Conservation (phyloP, 2,888 invertebrate species). For the Coelopa pilipes region DNA sequence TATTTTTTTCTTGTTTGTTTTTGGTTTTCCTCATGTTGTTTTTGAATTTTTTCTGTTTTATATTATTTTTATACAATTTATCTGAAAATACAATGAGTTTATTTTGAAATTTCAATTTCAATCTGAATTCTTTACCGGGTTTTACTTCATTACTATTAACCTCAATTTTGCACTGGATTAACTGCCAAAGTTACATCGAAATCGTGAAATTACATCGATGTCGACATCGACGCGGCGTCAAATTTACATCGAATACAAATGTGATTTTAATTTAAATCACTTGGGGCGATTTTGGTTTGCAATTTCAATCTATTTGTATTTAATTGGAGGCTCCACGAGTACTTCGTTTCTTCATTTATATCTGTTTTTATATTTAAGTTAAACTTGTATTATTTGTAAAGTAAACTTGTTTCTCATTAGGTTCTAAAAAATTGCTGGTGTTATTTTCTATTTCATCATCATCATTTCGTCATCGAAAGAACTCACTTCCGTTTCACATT, state of each 20-base stretch:
- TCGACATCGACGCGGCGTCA: not conserved
- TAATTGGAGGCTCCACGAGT: not conserved
- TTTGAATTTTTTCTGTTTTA: slow-evolving; percentile 2
- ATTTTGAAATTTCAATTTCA: not conserved
- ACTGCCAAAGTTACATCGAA: not conserved
- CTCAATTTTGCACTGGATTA: not conserved
- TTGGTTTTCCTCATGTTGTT: not conserved
- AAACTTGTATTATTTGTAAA: not conserved
- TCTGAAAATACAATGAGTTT: slow-evolving; percentile 20
- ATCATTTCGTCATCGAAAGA: not conserved
- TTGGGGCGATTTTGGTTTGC: not conserved
- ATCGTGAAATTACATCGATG: not conserved
- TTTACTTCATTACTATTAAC: not conserved
- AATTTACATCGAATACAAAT: not conserved
- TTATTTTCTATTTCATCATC: not conserved
- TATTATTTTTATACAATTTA: slow-evolving; percentile 9
- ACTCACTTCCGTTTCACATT: not conserved
- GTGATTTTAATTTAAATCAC: not conserved
- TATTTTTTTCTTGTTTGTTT: not conserved
- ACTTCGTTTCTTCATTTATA: not conserved
- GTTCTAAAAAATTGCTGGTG: slow-evolving; percentile 18
- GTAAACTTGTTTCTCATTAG: slow-evolving; percentile 14
- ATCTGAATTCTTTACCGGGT: too few species aligned
- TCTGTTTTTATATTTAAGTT: not conserved
- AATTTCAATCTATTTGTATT: not conserved